These are phyloP conservation scores for Megaptera novaeangliae DNA, from an alignment of 2,113 vertebrate species.

Conservation along the genomic window DNA sequence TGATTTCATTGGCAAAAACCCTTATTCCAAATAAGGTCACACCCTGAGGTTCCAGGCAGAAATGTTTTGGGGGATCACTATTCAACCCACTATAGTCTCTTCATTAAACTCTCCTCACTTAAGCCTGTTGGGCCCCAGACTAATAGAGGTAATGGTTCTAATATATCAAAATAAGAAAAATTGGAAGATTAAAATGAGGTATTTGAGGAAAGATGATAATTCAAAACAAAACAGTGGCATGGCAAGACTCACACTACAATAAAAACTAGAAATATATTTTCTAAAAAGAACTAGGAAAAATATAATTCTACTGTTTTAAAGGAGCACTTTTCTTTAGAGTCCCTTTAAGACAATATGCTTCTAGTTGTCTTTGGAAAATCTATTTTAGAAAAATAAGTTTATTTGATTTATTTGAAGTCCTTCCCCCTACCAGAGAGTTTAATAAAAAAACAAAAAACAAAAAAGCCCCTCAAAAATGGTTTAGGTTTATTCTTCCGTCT, in stretches of 20 bases:
- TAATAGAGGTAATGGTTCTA: not conserved
- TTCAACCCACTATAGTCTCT: not conserved
- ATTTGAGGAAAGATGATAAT: not conserved
- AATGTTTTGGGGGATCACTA: not conserved
- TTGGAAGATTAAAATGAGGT: not conserved
- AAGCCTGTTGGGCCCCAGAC: not conserved
- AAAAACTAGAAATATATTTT: not conserved
- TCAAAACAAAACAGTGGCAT: not conserved
- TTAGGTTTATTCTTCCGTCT: not conserved
- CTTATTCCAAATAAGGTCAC: not conserved
- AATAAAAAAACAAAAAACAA: not conserved
- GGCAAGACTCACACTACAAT: not conserved
- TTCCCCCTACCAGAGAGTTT: not conserved
- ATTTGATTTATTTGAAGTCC: not conserved
- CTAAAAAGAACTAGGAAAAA: not conserved
- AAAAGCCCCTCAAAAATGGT: not conserved
- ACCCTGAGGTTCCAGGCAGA: not conserved
- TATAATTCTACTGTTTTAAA: not conserved
- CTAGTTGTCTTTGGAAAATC: not conserved
- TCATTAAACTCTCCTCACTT: not conserved
- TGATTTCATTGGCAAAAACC: not conserved
- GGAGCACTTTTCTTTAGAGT: not conserved
- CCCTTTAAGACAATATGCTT: not conserved
- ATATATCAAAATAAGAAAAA: not conserved
- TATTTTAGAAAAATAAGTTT: not conserved